Conservation (phyloP, 30 jellyfish, hydroid and myxozoan genomes). For the Morbakka virulenta region DNA sequence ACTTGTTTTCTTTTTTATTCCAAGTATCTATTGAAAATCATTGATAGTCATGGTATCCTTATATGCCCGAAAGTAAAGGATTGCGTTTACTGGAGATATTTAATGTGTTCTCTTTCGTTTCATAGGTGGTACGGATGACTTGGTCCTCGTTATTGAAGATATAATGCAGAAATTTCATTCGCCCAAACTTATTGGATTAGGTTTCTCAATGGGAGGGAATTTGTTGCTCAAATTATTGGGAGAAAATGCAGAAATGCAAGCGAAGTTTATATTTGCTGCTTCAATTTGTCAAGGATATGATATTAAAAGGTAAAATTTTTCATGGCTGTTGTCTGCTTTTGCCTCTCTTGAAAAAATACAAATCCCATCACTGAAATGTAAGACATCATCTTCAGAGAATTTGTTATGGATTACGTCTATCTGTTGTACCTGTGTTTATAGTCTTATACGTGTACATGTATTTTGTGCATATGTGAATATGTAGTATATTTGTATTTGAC, state of each 20-base stretch:
- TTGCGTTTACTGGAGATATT: background rate
- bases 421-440: too few species aligned
- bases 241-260: constrained; percentile 69
- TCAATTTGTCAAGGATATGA: constrained; percentile 94
- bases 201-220: constrained; percentile 92
- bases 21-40: background rate
- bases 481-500: too few species aligned
- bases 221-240: constrained; percentile 86
- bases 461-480: too few species aligned
- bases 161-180: constrained; percentile 13
- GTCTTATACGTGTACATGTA: too few species aligned
- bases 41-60: background rate
- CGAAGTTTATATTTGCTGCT: constrained; percentile 66
- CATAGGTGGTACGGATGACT: constrained; percentile 82
- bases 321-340: background rate
- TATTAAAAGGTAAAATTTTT: constrained; percentile 40
- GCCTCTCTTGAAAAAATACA: too few species aligned
- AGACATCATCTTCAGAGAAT: background rate
- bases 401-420: background rate
- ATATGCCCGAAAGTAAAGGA: background rate
- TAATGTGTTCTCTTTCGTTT: too few species aligned
- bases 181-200: constrained; percentile 72
- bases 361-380: too few species aligned
- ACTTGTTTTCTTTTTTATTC: background rate
- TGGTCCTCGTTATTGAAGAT: constrained; percentile 67